Percentiles rank a stretch among this genome's conserved stretches.
phyloP scores from a whole-genome alignment of 2,797 vertebrate genomes.

The Enteromius mattozi region DNA sequence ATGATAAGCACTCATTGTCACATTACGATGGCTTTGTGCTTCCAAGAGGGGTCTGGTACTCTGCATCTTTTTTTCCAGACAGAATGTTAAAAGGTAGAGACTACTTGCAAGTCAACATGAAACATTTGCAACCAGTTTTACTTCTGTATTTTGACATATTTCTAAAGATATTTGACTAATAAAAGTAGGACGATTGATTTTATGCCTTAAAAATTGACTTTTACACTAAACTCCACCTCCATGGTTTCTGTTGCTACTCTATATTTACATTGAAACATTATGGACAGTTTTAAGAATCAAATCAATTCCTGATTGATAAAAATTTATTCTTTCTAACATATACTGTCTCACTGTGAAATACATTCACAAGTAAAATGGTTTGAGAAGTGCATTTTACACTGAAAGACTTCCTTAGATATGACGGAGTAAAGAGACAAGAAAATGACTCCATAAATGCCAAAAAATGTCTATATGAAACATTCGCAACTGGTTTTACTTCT shows the following conservation, averaged over 20 bases:
- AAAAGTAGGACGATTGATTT: no score
- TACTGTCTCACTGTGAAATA: background rate
- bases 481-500: background rate
- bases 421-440: background rate
- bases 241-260: background rate
- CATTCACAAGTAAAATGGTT: background rate
- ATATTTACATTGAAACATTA: background rate
- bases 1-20: no score
- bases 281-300: background rate
- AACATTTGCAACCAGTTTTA: background rate
- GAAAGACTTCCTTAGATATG: background rate
- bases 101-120: background rate
- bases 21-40: no score
- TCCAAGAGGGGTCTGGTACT: no score
- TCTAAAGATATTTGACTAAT: background rate
- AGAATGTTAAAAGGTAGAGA: no score
- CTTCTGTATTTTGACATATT: no score
- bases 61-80: no score
- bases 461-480: background rate
- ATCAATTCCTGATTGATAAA: background rate
- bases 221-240: background rate
- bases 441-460: slow-evolving; percentile 45
- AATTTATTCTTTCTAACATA: no score
- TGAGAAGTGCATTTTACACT: background rate
- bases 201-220: background rate